phyloP scores from a whole-genome alignment of 2,888 invertebrate species.

The Acronicta alni region DNA sequence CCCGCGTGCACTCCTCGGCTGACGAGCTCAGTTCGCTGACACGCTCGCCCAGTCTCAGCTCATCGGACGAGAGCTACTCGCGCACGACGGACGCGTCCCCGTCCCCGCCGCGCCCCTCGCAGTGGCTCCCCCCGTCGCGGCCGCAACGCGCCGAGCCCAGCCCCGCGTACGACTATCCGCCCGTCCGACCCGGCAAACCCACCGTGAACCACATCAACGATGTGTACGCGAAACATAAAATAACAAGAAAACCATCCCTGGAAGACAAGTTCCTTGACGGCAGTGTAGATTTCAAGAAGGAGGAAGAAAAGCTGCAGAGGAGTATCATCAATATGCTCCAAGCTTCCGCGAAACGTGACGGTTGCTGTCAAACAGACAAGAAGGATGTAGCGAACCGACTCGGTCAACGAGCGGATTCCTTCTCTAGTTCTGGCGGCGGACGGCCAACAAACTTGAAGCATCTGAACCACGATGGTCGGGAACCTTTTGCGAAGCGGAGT shows the following conservation, averaged over 20 bases:
- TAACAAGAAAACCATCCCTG: conserved; percentile 77
- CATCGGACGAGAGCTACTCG: conserved; percentile 95
- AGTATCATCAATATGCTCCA: conserved; percentile 88
- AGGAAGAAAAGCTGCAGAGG: conserved; percentile 84
- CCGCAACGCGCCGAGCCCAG: conserved; percentile 87
- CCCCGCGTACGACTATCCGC: conserved; percentile 89
- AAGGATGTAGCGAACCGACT: conserved; percentile 86
- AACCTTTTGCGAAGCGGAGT: conserved; percentile 83
- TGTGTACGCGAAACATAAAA: conserved; percentile 81
- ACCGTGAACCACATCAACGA: conserved; percentile 77
- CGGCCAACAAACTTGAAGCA: conserved; percentile 88
- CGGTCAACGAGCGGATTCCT: conserved; percentile 83
- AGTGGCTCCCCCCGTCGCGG: conserved; percentile 84
- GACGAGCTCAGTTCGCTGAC: conserved; percentile 95
- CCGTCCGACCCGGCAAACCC: conserved; percentile 85
- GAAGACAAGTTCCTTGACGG: conserved; percentile 83
- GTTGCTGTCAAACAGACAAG: conserved; percentile 91
- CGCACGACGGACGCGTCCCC: conserved; percentile 93
- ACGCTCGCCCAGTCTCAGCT: conserved; percentile 94
- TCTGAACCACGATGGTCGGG: conserved; percentile 85
- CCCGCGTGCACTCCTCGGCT: conserved; percentile 93
- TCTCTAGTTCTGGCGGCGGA: conserved; percentile 87
- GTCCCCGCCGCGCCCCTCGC: conserved; percentile 89
- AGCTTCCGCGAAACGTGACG: conserved; percentile 90
- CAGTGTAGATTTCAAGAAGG: conserved; percentile 78